Conservation (phyloP, 2,113 vertebrate species). For the Herpetotheres cachinnans region DNA sequence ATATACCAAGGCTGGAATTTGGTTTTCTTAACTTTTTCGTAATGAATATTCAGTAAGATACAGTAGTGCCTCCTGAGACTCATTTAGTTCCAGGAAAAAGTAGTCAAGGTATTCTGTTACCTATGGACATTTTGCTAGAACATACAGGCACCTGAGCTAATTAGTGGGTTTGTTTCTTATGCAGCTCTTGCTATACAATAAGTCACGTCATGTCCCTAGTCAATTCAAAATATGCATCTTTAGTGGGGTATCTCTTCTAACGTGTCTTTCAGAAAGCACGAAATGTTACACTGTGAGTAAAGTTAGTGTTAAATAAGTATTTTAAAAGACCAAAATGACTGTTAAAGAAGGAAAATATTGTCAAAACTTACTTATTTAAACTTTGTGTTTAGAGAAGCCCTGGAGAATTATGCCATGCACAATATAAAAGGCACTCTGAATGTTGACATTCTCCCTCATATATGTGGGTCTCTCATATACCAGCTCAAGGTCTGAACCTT, state of each 20-base stretch:
- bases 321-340: neutral
- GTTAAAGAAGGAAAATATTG: neutral
- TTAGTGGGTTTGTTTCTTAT: neutral
- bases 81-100: neutral
- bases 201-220: neutral
- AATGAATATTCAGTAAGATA: neutral
- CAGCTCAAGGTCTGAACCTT: neutral
- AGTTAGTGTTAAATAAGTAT: neutral
- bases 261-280: neutral
- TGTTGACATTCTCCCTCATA: neutral
- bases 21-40: neutral
- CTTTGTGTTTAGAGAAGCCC: neutral
- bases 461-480: no score
- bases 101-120: neutral
- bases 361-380: neutral
- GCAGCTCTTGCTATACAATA: neutral
- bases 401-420: neutral
- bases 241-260: neutral
- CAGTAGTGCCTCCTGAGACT: neutral
- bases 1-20: neutral
- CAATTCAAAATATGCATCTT: neutral
- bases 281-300: neutral
- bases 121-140: neutral
- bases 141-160: neutral
- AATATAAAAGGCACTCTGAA: neutral